These are phyloP conservation scores for Ophthalmolycus amberensis DNA, from an alignment of 2,113 vertebrate species.

Conservation along the genomic window DNA sequence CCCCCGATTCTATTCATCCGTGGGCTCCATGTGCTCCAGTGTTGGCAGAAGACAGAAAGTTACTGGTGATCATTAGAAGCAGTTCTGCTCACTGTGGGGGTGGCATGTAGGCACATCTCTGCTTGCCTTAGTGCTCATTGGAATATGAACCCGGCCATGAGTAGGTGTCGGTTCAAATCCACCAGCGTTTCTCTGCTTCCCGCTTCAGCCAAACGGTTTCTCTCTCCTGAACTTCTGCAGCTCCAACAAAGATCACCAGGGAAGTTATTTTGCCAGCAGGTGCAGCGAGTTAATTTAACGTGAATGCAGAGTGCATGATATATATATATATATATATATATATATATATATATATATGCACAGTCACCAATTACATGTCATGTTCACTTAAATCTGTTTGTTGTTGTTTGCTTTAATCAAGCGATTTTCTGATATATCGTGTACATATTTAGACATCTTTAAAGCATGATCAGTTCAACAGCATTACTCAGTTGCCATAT, in stretches of 20 bases:
- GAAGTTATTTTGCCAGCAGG: background rate
- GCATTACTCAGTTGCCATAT: slow-evolving; percentile 60
- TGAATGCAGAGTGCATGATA: background rate
- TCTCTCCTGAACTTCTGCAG: slow-evolving; percentile 42
- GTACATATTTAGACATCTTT: slow-evolving; percentile 16
- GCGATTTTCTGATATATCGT: background rate
- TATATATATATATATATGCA: background rate
- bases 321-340: background rate
- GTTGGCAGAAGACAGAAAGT: slow-evolving; percentile 58
- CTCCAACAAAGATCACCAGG: slow-evolving; percentile 1
- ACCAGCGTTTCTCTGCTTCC: slow-evolving; percentile 55
- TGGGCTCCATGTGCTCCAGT: slow-evolving; percentile 41
- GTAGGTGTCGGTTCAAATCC: slow-evolving; percentile 79
- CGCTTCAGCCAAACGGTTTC: slow-evolving; percentile 36
- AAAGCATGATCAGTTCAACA: slow-evolving; percentile 30
- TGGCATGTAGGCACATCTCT: slow-evolving; percentile 76
- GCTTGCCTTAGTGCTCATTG: slow-evolving; percentile 76
- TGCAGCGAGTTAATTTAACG: background rate
- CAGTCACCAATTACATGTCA: background rate
- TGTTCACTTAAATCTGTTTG: background rate
- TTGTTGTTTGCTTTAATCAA: background rate
- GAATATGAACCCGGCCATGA: slow-evolving; percentile 77
- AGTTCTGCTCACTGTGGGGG: slow-evolving; percentile 75
- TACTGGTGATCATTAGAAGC: slow-evolving; percentile 75
- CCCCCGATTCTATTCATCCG: slow-evolving; percentile 24